These are phyloP conservation scores for Capromys pilorides DNA, from an alignment of 2,797 vertebrate genomes.

Conservation along the genomic window DNA sequence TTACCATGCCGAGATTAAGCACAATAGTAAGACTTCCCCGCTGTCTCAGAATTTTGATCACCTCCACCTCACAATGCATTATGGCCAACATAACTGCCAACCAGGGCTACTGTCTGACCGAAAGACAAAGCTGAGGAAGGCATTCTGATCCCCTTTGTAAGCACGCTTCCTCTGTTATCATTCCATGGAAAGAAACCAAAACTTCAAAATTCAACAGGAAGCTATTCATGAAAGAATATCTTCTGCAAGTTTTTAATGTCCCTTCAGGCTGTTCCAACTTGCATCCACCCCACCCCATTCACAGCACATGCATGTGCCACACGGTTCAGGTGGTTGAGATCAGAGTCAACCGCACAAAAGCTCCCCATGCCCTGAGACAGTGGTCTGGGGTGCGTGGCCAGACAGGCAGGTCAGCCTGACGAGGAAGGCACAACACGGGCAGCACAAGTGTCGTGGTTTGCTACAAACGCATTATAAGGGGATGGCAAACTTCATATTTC, in stretches of 20 bases:
- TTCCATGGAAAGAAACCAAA: constrained; percentile 6
- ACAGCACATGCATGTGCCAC: background rate
- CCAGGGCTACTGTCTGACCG: constrained; percentile 29
- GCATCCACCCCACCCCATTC: background rate
- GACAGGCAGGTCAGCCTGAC: background rate
- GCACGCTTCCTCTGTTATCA: background rate
- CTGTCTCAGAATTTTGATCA: constrained; percentile 24
- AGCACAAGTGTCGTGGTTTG: background rate
- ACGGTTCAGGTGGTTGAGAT: background rate
- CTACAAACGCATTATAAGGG: constrained; percentile 40
- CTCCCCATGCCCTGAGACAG: background rate
- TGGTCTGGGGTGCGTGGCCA: constrained; percentile 47
- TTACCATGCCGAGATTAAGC: background rate
- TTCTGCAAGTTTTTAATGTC: constrained; percentile 39
- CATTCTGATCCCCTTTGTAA: background rate
- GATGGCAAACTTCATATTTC: background rate
- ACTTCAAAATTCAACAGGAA: constrained; percentile 53
- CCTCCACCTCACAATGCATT: constrained; percentile 51
- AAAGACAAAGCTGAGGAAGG: background rate
- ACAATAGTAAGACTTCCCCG: background rate
- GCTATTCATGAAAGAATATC: background rate
- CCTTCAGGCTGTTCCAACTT: constrained; percentile 9
- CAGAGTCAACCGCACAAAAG: background rate
- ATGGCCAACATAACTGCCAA: constrained; percentile 34
- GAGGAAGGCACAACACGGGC: background rate